These are phyloP conservation scores for Caenorhabditis angaria DNA, from an alignment of 2,888 invertebrate species.

Conservation along the genomic window DNA sequence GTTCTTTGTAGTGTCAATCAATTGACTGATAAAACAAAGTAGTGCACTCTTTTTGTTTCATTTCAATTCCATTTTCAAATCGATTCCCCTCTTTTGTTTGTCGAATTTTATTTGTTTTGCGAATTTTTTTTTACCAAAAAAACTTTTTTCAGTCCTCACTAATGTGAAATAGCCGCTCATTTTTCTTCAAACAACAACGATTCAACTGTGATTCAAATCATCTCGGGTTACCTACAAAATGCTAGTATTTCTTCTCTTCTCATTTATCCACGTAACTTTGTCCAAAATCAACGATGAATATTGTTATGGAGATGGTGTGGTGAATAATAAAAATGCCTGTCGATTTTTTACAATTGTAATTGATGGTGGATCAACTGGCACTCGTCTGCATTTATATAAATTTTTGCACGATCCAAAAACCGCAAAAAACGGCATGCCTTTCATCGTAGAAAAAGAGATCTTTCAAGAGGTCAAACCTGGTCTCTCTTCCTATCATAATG, in stretches of 20 bases:
- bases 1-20: too few relatives aligned
- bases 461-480: conserved; percentile 87
- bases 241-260: too few relatives aligned
- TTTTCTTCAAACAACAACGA: too few relatives aligned
- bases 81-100: too few relatives aligned
- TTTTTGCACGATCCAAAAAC: conserved; percentile 48
- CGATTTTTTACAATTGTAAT: conserved; percentile 71
- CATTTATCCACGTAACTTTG: background rate
- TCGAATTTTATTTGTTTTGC: too few relatives aligned
- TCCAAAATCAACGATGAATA: conserved; percentile 34
- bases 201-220: too few relatives aligned
- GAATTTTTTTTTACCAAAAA: too few relatives aligned
- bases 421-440: conserved; percentile 73
- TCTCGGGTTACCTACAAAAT: background rate
- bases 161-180: too few relatives aligned
- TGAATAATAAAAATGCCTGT: conserved; percentile 46
- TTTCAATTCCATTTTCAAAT: too few relatives aligned
- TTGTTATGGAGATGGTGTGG: conserved; percentile 39
- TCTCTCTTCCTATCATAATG: conserved; percentile 85
- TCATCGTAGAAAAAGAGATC: conserved; percentile 84
- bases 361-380: conserved; percentile 72
- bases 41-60: too few relatives aligned
- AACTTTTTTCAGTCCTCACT: too few relatives aligned
- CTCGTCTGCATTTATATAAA: conserved; percentile 70
- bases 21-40: too few relatives aligned